Percentiles rank a stretch among this genome's conserved stretches.
These are phyloP conservation scores for Prinia subflava DNA, from an alignment of 2,113 vertebrate genomes.

Conservation along the genomic window DNA sequence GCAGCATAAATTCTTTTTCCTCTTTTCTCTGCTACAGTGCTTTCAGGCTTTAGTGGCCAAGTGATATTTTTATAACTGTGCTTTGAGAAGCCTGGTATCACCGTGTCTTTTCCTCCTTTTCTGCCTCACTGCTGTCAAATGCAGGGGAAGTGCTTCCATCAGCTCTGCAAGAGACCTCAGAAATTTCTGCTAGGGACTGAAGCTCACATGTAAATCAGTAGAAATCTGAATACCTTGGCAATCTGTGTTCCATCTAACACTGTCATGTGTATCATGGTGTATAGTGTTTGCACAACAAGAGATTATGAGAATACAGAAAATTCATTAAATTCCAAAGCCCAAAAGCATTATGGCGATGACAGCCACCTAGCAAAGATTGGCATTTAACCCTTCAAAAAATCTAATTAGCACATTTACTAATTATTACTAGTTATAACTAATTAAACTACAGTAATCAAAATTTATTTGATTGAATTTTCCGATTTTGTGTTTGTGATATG, in stretches of 20 bases:
- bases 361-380: background rate
- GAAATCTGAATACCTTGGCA: background rate
- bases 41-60: background rate
- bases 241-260: background rate
- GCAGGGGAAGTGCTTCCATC: background rate
- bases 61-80: background rate
- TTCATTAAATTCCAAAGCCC: background rate
- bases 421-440: constrained; percentile 57
- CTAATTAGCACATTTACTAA: constrained; percentile 48
- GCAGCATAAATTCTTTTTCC: background rate
- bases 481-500: background rate
- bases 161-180: background rate
- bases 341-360: background rate
- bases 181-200: background rate
- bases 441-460: constrained; percentile 62
- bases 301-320: background rate
- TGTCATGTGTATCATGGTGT: background rate
- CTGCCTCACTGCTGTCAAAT: background rate
- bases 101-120: background rate
- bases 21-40: background rate
- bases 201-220: background rate
- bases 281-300: background rate
- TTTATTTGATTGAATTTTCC: background rate
- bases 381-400: constrained; percentile 46
- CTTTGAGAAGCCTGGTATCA: background rate